Evolutionary conservation across 1,140 invertebrate species (phyloP).

Genomic region (Trachymyrmex septentrionalis): DNA sequence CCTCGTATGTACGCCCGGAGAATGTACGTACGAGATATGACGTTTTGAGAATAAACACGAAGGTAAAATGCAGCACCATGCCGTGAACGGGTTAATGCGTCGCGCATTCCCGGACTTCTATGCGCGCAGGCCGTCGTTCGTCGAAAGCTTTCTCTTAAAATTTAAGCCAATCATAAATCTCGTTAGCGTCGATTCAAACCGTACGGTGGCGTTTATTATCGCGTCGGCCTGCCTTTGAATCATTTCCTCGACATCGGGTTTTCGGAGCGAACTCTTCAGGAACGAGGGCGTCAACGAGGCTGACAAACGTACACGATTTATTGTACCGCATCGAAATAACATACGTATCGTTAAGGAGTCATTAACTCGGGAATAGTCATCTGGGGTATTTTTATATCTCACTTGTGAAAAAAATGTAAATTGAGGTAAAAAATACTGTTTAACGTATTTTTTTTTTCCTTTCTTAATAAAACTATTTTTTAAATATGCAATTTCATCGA

Average conservation of each 20-base stretch:
- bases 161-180: constrained; percentile 62
- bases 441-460: too few relatives aligned
- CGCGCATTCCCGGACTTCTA: constrained; percentile 21
- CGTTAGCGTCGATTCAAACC: constrained; percentile 57
- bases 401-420: too few relatives aligned
- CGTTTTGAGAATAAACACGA: constrained; percentile 43
- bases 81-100: constrained; percentile 6
- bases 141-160: constrained; percentile 65
- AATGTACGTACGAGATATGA: neutral
- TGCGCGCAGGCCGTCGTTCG: neutral
- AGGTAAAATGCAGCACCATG: constrained; percentile 3
- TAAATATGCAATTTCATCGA: too few relatives aligned
- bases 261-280: neutral
- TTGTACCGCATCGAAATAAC: neutral
- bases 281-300: neutral
- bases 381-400: too few relatives aligned
- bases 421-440: too few relatives aligned
- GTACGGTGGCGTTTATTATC: constrained; percentile 26
- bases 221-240: constrained; percentile 25
- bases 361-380: neutral
- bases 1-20: neutral
- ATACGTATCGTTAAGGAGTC: neutral
- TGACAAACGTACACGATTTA: neutral
- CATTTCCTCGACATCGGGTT: constrained; percentile 30
- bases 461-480: too few relatives aligned